Percentiles rank a stretch among this genome's conserved stretches.
These are phyloP conservation scores for Callochromis pleurospilus DNA, from an alignment of 2,113 vertebrate genomes.

Conservation along the genomic window DNA sequence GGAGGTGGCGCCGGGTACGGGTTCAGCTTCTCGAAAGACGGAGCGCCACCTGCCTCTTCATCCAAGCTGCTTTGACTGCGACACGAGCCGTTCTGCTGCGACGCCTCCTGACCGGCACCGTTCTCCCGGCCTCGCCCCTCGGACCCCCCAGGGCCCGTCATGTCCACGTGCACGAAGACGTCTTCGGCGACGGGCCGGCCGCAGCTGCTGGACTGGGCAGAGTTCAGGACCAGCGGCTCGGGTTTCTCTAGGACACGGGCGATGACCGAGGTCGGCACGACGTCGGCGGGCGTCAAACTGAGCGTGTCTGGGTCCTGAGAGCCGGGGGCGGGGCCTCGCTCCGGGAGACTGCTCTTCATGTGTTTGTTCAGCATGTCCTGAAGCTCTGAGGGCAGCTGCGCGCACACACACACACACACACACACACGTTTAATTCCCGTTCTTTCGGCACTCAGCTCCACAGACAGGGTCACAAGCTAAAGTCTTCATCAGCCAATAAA, in stretches of 20 bases:
- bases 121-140: slow-evolving; percentile 53
- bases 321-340: slow-evolving; percentile 40
- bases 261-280: slow-evolving; percentile 91
- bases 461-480: neutral
- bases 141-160: slow-evolving; percentile 72
- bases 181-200: slow-evolving; percentile 85
- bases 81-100: slow-evolving; percentile 80
- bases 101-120: slow-evolving; percentile 42
- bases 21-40: slow-evolving; percentile 87
- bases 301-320: slow-evolving; percentile 66
- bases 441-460: neutral
- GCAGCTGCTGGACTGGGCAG: slow-evolving; percentile 88
- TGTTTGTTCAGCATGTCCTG: slow-evolving; percentile 97
- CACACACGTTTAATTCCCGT: no score
- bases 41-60: slow-evolving; percentile 22
- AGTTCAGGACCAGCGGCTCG: slow-evolving; percentile 91
- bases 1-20: slow-evolving; percentile 87
- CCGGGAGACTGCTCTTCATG: slow-evolving; percentile 78
- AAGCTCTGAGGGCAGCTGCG: slow-evolving; percentile 89
- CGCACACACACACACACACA: neutral
- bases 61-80: slow-evolving; percentile 71
- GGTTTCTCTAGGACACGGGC: slow-evolving; percentile 96
- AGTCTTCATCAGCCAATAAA: neutral
- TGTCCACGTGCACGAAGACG: slow-evolving; percentile 96
- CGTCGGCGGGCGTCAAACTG: slow-evolving; percentile 77